Base-by-base conservation (phyloP, 2,113 vertebrate species). In the Misgurnus mizolepis region DNA sequence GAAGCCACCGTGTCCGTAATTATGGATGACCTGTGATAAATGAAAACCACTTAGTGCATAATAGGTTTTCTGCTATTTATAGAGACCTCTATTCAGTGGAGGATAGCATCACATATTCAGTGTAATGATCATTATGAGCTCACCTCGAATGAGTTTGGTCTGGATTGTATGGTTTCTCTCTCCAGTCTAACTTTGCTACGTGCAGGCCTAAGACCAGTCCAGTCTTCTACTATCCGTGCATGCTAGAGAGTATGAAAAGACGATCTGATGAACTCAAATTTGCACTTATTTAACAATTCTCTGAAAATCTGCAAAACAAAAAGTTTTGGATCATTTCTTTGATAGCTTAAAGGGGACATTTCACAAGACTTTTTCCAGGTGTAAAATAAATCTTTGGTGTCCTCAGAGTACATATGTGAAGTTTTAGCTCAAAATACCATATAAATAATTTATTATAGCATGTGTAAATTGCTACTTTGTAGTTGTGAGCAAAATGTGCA, bases 1-100 rank as follows among this genome's bases (percentile, higher is more conserved):
- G 0, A 92, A 98, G 0, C 96, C 97, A 0, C 96, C 95, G 0
- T 99, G 97, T 6, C 98, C 98, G 0, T 99, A 99, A 91, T 98
- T 99, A 88, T 99, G 98, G 68, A 99, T 98, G 81, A 99, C 93
- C 98, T 99, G 86, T n/a, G 79, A 71, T 39, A 87, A 41, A 17
- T 10, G 14, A 67, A 47, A 85, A 83, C 45, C 45, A 7, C 27
- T 34, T 34, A 34, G 27, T 53, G 14, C 50, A 53, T 53, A 14
- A 15, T 53, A 53, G 5, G 12, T 3, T 50, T 53, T 53, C 15
- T 11, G 14, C 14, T 53, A 15, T 53, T 4, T 15, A 53, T 53
- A 53, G 11, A 53, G 4, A 53, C 14, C 55, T 58, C 55, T 7
- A 4, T 58, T 50, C 1, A 50, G 1, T 58, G 1, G 4, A 53